phyloP scores from a whole-genome alignment of 2,888 invertebrate genomes.

The Drosophila paranaensis region DNA sequence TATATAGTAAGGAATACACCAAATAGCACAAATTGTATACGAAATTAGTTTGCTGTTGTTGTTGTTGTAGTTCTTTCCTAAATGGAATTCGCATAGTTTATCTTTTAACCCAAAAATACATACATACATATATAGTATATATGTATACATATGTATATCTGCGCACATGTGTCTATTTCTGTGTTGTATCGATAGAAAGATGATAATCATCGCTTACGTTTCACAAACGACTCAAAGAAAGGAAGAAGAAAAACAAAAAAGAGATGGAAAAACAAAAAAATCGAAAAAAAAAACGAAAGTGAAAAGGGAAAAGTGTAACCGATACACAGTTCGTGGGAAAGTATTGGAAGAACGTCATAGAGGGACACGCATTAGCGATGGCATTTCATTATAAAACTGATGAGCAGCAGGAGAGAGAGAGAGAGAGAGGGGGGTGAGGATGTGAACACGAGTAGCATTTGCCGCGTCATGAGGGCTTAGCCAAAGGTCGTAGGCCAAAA shows the following conservation, averaged over 20 bases:
- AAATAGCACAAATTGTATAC: constrained; percentile 29
- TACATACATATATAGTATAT: neutral
- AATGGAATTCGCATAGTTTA: constrained; percentile 14
- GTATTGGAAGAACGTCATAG: constrained; percentile 62
- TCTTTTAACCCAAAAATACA: constrained; percentile 12
- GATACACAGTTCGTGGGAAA: constrained; percentile 49
- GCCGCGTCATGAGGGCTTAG: constrained; percentile 50
- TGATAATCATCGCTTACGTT: constrained; percentile 58
- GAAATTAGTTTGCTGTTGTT: constrained; percentile 29
- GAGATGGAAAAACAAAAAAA: neutral
- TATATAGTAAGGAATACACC: constrained; percentile 22
- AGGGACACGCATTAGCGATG: constrained; percentile 58
- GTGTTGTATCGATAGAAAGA: constrained; percentile 39
- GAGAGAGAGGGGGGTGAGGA: neutral
- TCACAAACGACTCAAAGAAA: constrained; percentile 27
- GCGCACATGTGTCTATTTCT: constrained; percentile 33
- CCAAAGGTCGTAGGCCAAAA: constrained; percentile 55
- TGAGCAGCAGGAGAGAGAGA: neutral
- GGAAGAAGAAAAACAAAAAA: neutral
- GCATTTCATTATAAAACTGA: constrained; percentile 58
- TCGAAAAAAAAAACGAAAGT: neutral
- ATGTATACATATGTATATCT: constrained; percentile 2
- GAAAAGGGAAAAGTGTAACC: constrained; percentile 36
- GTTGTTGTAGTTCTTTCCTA: neutral
- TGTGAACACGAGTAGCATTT: constrained; percentile 46